Conservation (phyloP, 1,140 invertebrate genomes). For the Drosophila kepulauana region DNA sequence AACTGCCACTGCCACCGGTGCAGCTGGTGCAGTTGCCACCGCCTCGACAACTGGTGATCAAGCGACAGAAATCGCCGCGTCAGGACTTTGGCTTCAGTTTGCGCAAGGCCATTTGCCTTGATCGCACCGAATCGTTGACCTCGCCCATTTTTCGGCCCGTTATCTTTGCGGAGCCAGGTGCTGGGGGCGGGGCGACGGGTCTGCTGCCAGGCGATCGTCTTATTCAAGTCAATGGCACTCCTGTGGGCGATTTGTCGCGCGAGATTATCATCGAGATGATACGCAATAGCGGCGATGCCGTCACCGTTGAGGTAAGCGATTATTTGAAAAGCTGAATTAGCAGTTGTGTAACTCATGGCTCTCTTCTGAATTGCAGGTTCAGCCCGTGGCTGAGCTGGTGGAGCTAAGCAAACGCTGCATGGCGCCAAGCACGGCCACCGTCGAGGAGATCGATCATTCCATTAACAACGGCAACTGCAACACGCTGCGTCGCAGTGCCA, state of each 20-base stretch:
- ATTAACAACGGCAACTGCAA: slow-evolving; percentile 86
- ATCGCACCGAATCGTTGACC: slow-evolving; percentile 86
- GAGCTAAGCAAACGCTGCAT: slow-evolving; percentile 92
- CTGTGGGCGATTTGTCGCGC: slow-evolving; percentile 93
- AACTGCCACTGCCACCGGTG: slow-evolving; percentile 92
- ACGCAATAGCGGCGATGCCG: slow-evolving; percentile 92
- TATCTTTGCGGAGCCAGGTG: slow-evolving; percentile 96
- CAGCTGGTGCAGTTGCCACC: slow-evolving; percentile 90
- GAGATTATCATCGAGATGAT: slow-evolving; percentile 98
- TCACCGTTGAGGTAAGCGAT: slow-evolving; percentile 91
- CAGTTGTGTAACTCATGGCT: not conserved
- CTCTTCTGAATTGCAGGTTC: slow-evolving; percentile 86
- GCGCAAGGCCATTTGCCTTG: slow-evolving; percentile 93
- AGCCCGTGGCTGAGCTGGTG: slow-evolving; percentile 94
- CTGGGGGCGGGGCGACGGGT: slow-evolving; percentile 91
- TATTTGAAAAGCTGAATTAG: slow-evolving; percentile 72
- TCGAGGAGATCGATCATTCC: slow-evolving; percentile 79
- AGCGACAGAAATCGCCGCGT: slow-evolving; percentile 92
- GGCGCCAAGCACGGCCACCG: slow-evolving; percentile 72
- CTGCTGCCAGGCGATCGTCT: slow-evolving; percentile 96
- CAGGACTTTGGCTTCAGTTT: slow-evolving; percentile 98
- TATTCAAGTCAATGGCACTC: slow-evolving; percentile 94
- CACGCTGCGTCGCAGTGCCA: slow-evolving; percentile 92
- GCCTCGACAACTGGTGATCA: slow-evolving; percentile 91
- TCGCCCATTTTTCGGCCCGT: slow-evolving; percentile 88